These are phyloP conservation scores for Drosophila navojoa DNA, from an alignment of 1,140 invertebrate species.

Conservation along the genomic window DNA sequence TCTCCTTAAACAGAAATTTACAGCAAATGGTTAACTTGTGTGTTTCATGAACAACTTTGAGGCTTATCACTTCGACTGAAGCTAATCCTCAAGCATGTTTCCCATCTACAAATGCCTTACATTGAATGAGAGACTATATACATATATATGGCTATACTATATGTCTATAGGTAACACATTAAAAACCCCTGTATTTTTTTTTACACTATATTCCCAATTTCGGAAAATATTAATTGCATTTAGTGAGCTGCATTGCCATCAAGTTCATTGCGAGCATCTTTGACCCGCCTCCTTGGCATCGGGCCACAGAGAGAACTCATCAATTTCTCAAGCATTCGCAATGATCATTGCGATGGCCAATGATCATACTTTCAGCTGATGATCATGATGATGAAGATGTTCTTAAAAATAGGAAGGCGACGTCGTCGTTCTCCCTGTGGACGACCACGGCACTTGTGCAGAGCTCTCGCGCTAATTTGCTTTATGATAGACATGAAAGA, in stretches of 20 bases:
- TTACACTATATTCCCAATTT: not conserved
- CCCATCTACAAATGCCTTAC: not conserved
- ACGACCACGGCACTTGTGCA: slow-evolving; percentile 47
- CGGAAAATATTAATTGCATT: not conserved
- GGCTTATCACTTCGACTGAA: not conserved
- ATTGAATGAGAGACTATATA: not conserved
- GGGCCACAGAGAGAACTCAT: slow-evolving; percentile 21
- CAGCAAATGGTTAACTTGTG: no score
- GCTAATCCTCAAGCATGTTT: not conserved
- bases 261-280: slow-evolving; percentile 62
- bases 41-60: not conserved
- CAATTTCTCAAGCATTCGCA: slow-evolving; percentile 29
- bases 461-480: slow-evolving; percentile 69
- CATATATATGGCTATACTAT: no score
- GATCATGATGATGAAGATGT: slow-evolving; percentile 41
- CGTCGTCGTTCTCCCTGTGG: slow-evolving; percentile 12
- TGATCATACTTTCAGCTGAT: slow-evolving; percentile 18
- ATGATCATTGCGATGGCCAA: slow-evolving; percentile 32
- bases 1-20: no score
- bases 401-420: slow-evolving; percentile 40
- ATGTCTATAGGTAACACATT: no score
- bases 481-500: slow-evolving; percentile 77
- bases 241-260: slow-evolving; percentile 23
- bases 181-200: no score
- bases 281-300: slow-evolving; percentile 28